Evolutionary conservation across 1,140 invertebrate genomes (phyloP).

Genomic region (Eumeta japonica): DNA sequence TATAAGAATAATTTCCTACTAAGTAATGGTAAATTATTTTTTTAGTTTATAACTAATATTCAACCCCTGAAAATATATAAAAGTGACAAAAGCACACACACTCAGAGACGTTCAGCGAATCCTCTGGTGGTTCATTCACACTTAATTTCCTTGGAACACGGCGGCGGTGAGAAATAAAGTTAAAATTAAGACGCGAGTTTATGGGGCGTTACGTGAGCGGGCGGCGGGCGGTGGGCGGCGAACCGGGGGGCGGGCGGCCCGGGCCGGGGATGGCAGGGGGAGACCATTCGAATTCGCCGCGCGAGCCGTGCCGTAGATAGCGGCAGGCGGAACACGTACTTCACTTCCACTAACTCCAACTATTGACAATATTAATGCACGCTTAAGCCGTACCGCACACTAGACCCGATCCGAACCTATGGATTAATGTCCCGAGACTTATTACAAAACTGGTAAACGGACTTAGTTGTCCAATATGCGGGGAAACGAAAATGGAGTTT

Average conservation of each 20-base stretch:
- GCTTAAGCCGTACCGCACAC: too few species aligned
- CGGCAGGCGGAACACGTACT: conserved; percentile 55
- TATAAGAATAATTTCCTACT: too few species aligned
- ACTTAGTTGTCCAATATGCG: background rate
- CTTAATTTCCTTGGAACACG: conserved; percentile 53
- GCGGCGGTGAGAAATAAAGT: conserved; percentile 55
- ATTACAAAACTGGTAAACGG: background rate
- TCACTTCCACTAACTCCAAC: conserved; percentile 55
- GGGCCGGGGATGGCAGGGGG: conserved; percentile 25
- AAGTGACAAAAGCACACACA: too few species aligned
- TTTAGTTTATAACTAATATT: too few species aligned
- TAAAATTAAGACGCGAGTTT: conserved; percentile 58
- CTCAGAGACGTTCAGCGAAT: too few species aligned
- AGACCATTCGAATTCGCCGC: conserved; percentile 53
- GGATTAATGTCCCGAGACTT: background rate
- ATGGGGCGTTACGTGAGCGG: conserved; percentile 48
- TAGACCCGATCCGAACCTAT: background rate
- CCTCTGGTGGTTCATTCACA: conserved; percentile 47
- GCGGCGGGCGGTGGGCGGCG: conserved; percentile 24
- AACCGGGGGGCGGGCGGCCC: conserved; percentile 7
- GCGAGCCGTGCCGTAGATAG: conserved; percentile 51
- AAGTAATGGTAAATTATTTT: too few species aligned
- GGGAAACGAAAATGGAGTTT: background rate
- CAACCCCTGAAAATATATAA: too few species aligned
- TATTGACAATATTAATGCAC: conserved; percentile 58